Base-by-base conservation (phyloP, 2,113 vertebrate species). In the Hippocampus abdominalis region DNA sequence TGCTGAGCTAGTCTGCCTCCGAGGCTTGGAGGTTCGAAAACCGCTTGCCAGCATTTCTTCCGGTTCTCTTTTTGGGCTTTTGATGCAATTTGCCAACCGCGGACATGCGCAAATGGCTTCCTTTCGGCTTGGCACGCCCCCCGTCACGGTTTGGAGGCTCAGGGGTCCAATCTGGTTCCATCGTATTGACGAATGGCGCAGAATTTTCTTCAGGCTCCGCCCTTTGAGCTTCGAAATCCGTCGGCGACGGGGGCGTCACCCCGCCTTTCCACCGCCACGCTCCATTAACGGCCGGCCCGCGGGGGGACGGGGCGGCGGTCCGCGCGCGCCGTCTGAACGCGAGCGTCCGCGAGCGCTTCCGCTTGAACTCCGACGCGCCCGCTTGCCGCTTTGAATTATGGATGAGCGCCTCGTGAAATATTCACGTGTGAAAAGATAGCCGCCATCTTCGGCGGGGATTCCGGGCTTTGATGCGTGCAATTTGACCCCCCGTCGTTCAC, bases 371-470 rank as follows among this genome's bases (percentile, higher is more conserved):
- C 88, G 89, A 88, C 77, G 68, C 88, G 87, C 84, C 84, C 89
- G 86, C 84, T 87, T 86, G 84, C 88, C 85, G 69, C 67, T 76
- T 57, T 92, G 80, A 88, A 89, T 92, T 86, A 92, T 91, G 89
- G 84, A 92, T 86, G 72, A 89, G 66, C 61, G 16, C 66, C 23
- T 84, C 74, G 84, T 92, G 78, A 91, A 92, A 88, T 91, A 91
- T 92, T 90, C 84, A 91, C 87, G 71, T 89, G 87, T 88, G 87
- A 85, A 87, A 88, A 54, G 51, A 54, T 4, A 23, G 21, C 51
- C 51, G 1, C 20, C 1, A 23, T 54, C n/a, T n/a, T 9, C 10
- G 21, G 51, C 51, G 51, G 6, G 21, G 21, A 53, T 11, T 54
- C 15, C n/a, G 1, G 1, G 51, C 51, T 54, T 23, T 21, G 18